These are phyloP conservation scores for Syngnathus acus DNA, from an alignment of 2,797 vertebrate genomes.

Conservation along the genomic window DNA sequence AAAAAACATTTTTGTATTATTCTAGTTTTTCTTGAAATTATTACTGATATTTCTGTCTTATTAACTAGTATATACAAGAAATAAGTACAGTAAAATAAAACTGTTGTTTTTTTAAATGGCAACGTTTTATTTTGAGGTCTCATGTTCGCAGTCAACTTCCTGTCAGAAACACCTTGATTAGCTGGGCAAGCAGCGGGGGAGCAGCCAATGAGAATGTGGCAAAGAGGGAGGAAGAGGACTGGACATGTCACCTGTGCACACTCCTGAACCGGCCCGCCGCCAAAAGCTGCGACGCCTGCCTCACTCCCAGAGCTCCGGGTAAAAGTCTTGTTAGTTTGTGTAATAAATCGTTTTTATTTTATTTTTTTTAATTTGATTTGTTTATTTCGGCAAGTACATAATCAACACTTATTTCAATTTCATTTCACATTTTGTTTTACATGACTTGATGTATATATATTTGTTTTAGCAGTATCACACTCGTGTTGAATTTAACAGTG, in stretches of 20 bases:
- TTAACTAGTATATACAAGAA: too few relatives aligned
- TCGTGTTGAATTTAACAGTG: too few relatives aligned
- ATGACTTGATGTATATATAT: too few relatives aligned
- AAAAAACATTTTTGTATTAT: too few relatives aligned
- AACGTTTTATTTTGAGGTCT: neutral
- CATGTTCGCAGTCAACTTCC: constrained; percentile 71
- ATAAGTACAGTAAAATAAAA: too few relatives aligned
- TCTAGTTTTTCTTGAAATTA: too few relatives aligned
- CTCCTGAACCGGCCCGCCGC: constrained; percentile 79
- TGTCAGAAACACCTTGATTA: constrained; percentile 66
- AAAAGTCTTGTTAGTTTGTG: constrained; percentile 23
- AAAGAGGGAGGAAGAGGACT: constrained; percentile 78
- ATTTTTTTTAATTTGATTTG: neutral
- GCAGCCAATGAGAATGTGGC: constrained; percentile 60
- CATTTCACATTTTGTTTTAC: too few relatives aligned
- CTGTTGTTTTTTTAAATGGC: neutral
- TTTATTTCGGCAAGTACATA: too few relatives aligned
- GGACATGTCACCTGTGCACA: constrained; percentile 81
- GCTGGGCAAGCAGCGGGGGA: constrained; percentile 58
- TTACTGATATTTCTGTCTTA: too few relatives aligned
- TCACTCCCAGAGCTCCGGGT: constrained; percentile 79
- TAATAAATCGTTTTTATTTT: neutral
- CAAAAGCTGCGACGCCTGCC: constrained; percentile 79
- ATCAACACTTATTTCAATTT: neutral
- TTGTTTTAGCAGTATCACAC: too few relatives aligned